Percentiles rank a stretch among this genome's conserved stretches.
Conservation (phyloP, 2,797 vertebrate species). For the Thaleichthys pacificus region DNA sequence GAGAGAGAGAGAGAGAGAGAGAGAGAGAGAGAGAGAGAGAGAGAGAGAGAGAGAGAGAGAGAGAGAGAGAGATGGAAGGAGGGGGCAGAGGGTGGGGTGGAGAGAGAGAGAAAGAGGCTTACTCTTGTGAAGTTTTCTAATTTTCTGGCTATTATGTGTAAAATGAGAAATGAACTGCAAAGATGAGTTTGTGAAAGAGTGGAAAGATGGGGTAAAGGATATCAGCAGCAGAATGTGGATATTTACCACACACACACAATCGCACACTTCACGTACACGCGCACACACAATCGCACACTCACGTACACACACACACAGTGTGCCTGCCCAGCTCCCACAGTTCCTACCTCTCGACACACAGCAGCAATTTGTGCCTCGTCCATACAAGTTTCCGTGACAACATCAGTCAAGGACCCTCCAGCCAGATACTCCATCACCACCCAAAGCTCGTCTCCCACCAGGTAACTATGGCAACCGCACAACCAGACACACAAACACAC, state of each 20-base stretch:
- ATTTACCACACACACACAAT: neutral
- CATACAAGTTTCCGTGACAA: constrained; percentile 96
- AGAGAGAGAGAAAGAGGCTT: no score
- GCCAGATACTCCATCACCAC: constrained; percentile 99
- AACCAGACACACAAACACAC: neutral
- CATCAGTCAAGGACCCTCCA: constrained; percentile 92
- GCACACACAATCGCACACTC: neutral
- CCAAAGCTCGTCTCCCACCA: constrained; percentile 96
- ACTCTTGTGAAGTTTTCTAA: no score
- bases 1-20: no score
- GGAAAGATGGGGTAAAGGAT: no score
- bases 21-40: no score
- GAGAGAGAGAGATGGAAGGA: no score
- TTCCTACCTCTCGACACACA: constrained; percentile 90
- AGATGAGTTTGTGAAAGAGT: no score
- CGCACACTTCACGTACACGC: neutral
- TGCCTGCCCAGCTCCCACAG: no score
- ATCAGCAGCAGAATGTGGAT: neutral
- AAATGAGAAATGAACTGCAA: no score
- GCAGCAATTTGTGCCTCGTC: constrained; percentile 96
- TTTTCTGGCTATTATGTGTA: no score
- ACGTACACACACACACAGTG: neutral
- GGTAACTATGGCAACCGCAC: constrained; percentile 78
- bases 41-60: no score
- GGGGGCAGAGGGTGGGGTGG: no score